Base-by-base conservation (phyloP, 1,140 invertebrate species). In the Maconellicoccus hirsutus region DNA sequence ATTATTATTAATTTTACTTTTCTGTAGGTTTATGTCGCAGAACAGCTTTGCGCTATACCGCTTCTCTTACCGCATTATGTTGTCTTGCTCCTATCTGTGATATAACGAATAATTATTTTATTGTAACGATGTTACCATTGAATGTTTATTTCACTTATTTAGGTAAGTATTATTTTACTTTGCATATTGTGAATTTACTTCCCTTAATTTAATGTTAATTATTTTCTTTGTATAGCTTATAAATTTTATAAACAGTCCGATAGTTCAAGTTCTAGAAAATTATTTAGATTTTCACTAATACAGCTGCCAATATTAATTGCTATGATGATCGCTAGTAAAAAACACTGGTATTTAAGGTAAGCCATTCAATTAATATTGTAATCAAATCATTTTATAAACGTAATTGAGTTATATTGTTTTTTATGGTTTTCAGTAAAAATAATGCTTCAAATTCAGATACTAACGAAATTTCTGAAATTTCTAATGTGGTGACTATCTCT, bases 91-190 rank as follows among this genome's bases (percentile, higher is more conserved):
- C 96, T 8, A 76, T 89, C 22, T 78, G 91, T 14, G 89, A 91
- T 75, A 85, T 96, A 1, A 98, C 96, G 0, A 93, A 92, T 73
- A 89, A 87, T 84, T 93, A 89, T 83, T 99, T 99, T 84, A 89
- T 90, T 2, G 75, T 91, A 14, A 90, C 90, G 79, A 92, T 93
- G 0, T 81, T 96, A 70, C 96, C 96, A 12, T 78, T 99, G 3
- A 99, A 99, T 82, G 79, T 86, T 59, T 97, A 93, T 80, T 90
- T 98, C 77, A 84, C 89, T 74, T 97, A 96, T 82, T 86, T 98
- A 79, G 89, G 91, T 93, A 85, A 81, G 14, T 7, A 82, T 80
- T 19, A 61, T 63, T 42, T 21, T 39, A 7, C 33, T 38, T 38
- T 38, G 6, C 14, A 38, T 38, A 38, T 38, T 14, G 14, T 38